Conservation (phyloP, 1,140 invertebrate species). For the Camponotus pennsylvanicus region DNA sequence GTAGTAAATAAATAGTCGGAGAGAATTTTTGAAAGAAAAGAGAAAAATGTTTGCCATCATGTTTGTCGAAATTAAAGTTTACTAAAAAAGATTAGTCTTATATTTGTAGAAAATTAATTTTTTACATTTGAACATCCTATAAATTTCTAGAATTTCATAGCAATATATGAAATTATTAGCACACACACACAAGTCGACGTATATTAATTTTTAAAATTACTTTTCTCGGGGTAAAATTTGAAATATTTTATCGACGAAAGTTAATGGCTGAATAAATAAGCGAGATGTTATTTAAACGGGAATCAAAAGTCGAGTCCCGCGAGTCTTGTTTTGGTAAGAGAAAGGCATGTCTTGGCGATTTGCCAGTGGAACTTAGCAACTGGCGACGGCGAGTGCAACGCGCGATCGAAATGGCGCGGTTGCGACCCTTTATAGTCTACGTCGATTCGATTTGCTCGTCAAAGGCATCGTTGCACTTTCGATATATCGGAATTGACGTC, state of each 20-base stretch:
- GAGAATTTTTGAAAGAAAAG: too few relatives aligned
- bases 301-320: background rate
- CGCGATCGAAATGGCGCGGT: slow-evolving; percentile 15
- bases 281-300: background rate
- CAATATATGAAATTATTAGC: background rate
- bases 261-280: background rate
- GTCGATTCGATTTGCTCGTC: slow-evolving; percentile 45
- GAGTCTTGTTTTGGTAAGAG: slow-evolving; percentile 7
- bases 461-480: slow-evolving; percentile 15
- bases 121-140: background rate
- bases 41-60: too few relatives aligned
- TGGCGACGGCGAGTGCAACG: background rate
- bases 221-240: background rate
- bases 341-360: slow-evolving; percentile 7
- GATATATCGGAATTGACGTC: slow-evolving; percentile 22
- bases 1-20: too few relatives aligned
- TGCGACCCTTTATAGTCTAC: slow-evolving; percentile 3
- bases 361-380: slow-evolving; percentile 19
- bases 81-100: background rate
- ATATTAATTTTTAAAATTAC: background rate
- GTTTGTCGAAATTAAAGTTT: background rate
- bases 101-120: background rate
- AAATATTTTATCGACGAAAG: background rate
- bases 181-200: background rate
- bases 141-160: background rate